Evolutionary conservation across 2,113 vertebrate genomes (phyloP).

Genomic region (Chaetura pelagica): DNA sequence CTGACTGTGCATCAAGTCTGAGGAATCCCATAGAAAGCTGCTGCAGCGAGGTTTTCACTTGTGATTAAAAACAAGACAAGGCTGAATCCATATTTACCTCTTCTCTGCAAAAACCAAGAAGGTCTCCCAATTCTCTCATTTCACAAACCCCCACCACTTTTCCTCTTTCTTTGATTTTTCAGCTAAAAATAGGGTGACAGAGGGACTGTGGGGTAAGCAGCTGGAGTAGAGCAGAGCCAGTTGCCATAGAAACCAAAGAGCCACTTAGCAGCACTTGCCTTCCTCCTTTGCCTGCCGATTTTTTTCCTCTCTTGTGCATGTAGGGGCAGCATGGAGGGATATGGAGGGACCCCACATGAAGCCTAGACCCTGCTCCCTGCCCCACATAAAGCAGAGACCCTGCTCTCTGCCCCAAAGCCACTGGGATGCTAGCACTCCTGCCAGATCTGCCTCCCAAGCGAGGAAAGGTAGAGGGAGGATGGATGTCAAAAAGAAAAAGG

Average conservation of each 20-base stretch:
- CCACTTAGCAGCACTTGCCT: constrained; percentile 81
- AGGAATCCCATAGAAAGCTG: constrained; percentile 34
- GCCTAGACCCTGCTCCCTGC: not conserved
- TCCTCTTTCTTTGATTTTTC: constrained; percentile 78
- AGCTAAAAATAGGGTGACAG: constrained; percentile 86
- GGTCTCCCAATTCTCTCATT: constrained; percentile 15
- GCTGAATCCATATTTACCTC: constrained; percentile 34
- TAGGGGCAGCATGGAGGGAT: not conserved
- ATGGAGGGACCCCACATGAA: not conserved
- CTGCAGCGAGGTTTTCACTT: not conserved
- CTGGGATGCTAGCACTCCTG: rapidly evolving
- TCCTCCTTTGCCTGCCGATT: constrained; percentile 75
- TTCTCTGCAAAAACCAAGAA: not conserved
- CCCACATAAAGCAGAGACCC: not conserved
- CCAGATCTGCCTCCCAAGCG: not conserved
- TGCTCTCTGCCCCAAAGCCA: not conserved
- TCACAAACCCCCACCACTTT: constrained; percentile 40
- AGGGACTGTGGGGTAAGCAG: constrained; percentile 86
- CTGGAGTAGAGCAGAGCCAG: constrained; percentile 79
- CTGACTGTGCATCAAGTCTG: not conserved
- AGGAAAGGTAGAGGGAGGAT: not conserved
- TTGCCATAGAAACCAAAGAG: constrained; percentile 83
- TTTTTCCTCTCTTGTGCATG: constrained; percentile 52
- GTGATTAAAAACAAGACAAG: constrained; percentile 54
- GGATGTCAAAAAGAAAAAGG: not conserved